phyloP scores from a whole-genome alignment of 1,140 invertebrate genomes.

The Neoseiulus cucumeris region DNA sequence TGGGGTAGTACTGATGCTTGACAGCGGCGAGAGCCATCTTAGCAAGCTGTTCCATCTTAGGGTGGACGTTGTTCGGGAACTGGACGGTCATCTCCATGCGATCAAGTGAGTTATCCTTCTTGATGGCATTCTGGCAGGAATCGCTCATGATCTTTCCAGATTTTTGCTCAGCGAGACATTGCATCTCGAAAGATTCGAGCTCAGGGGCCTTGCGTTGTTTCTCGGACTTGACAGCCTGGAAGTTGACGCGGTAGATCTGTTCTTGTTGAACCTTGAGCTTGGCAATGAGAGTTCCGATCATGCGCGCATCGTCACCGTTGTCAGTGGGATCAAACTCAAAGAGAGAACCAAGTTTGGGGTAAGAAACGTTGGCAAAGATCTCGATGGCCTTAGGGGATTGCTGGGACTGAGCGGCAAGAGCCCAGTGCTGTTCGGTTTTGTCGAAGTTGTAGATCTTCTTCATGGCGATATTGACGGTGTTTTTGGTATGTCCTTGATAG shows the following conservation, averaged over 20 bases:
- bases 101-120: background rate
- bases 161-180: constrained; percentile 2
- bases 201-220: background rate
- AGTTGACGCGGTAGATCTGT: background rate
- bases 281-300: background rate
- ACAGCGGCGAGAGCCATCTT: background rate
- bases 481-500: background rate
- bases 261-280: background rate
- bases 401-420: background rate
- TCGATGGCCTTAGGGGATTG: background rate
- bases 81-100: background rate
- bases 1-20: background rate
- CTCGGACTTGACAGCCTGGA: constrained; percentile 4
- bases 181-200: background rate
- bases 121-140: background rate
- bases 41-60: background rate
- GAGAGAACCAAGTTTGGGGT: background rate
- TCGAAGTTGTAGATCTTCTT: constrained; percentile 8
- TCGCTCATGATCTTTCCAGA: background rate
- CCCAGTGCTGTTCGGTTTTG: background rate
- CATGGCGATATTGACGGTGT: constrained; percentile 4
- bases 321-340: background rate
- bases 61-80: background rate
- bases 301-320: background rate
- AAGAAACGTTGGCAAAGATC: background rate